Base-by-base conservation (phyloP, 2,797 vertebrate genomes). In the Enteromius argenteus region DNA sequence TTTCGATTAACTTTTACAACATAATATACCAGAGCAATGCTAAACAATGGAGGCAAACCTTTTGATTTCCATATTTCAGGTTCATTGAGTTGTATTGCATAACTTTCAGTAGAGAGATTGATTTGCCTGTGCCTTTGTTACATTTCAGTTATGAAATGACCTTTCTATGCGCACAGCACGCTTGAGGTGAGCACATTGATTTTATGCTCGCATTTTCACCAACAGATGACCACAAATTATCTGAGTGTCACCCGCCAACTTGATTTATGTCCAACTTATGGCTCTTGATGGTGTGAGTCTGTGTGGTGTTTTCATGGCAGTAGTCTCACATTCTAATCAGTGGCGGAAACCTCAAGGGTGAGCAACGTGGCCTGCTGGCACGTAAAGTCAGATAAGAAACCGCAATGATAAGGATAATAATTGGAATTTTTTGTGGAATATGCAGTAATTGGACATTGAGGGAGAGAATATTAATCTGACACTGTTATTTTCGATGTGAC, bases 1-100 rank as follows among this genome's bases (percentile, higher is more conserved):
- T 71, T 84, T 83, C 21, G 69, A 79, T 81, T 79, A 82, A 51
- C 46, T 84, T 80, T 76, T 79, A 37, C 37, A 78, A 46, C 46
- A 64, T 37, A 14, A 62, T 68, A 86, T 44, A 51, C 37, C 67
- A 74, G 77, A 39, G 66, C 39, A 71, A 68, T 58, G 21, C 30
- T 85, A 80, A 85, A 56, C 67, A 79, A 13, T 21, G 69, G 44
- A 64, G 58, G 19, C 64, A 1, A 51, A 58, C 13, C 46, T 51
- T 76, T 37, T 44, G 42, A 79, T 62, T 80, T 53, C 19, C 19
- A 80, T 83, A 46, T 84, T 76, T 74, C 1, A 1, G 56, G 42
- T 74, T 82, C 8, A 51, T 39, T 30, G 58, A 66, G 71, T 76
- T 51, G 2, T 35, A 67, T 32, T 53, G 6, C 17, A 44, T 74